Base-by-base conservation (phyloP, 2,888 invertebrate species). In the Acrobeloides nanus region DNA sequence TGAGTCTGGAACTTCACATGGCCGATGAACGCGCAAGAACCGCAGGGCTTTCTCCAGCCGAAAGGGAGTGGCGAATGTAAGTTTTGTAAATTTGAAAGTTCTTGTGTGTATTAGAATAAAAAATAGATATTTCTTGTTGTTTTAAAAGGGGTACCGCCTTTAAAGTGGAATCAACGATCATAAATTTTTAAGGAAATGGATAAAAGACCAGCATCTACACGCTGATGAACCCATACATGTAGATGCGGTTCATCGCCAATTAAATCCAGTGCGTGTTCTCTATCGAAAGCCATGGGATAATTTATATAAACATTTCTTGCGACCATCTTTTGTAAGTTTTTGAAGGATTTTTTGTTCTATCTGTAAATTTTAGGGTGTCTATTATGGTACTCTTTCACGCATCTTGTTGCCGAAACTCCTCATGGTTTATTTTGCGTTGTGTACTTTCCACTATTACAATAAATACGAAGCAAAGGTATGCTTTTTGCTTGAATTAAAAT, bases 1-100 rank as follows among this genome's bases (percentile, higher is more conserved):
- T 71, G 71, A 68, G 67, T 26, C 54, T 71, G 32, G 68, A 71
- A 40, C 46, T 71, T 47, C 71, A 72, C 44, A 69, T 72, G 71
- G 65, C 62, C 12, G 59, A 62, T 32, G 46, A 61, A 29, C 56
- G 61, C 10, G 48, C 59, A 21, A 62, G 71, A 41, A 62, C 68
- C 7, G 51, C 64, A 23, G 71, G 71, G 17, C 54, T 71, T 42
- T 56, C 61, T 20, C 59, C 62, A 6, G 69, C 69, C n/a, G 71
- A 71, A 42, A 49, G 71, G 29, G 68, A 68, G 48, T 71, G 71
- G 71, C 58, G 71, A 45, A 53, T 48, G 50, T 57, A 21, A 55
- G 55, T 41, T 3, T 18, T 7, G 12, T 43, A 17, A 31, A 5
- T 27, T 47, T 50, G 18, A 5, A 41, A 39, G 12, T 12, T 12